Evolutionary conservation across 2,888 invertebrate genomes (phyloP).

Genomic region (Hirtodrosophila duncani): DNA sequence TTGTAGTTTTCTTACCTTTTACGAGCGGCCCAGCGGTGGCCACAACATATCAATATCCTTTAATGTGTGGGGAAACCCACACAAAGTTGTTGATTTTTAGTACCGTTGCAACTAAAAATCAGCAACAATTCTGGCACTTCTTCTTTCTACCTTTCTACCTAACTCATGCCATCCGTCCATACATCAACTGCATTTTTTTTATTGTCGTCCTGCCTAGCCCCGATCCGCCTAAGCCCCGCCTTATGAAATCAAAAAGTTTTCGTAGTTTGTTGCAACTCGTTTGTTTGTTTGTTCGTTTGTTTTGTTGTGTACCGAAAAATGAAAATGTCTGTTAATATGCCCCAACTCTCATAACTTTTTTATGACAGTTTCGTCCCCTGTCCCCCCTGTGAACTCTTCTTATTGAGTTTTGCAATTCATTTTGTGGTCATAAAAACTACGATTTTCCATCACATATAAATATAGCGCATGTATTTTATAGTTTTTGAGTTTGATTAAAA

Average conservation of each 20-base stretch:
- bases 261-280: conserved; percentile 42
- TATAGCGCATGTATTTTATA: conserved; percentile 55
- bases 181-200: conserved; percentile 45
- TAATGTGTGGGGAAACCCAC: conserved; percentile 18
- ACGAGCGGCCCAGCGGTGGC: too few relatives aligned
- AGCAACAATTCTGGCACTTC: conserved; percentile 27
- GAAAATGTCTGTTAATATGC: conserved; percentile 44
- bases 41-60: conserved; percentile 63
- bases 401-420: conserved; percentile 55
- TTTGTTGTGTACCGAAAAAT: conserved; percentile 8
- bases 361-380: conserved; percentile 24
- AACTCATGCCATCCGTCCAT: conserved; percentile 11
- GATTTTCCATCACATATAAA: too few relatives aligned
- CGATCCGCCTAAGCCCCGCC: neutral
- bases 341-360: conserved; percentile 32
- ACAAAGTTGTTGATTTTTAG: conserved; percentile 51
- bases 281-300: conserved; percentile 9
- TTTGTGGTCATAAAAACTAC: conserved; percentile 40
- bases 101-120: conserved; percentile 43
- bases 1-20: conserved; percentile 24
- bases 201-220: conserved; percentile 4
- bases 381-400: conserved; percentile 14
- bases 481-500: conserved; percentile 42
- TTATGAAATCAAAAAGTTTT: conserved; percentile 23
- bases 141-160: too few relatives aligned